A percentile compares a stretch with the other conserved stretches of the same genome.
Evolutionary conservation across 2,113 vertebrate species (phyloP).

Genomic region (Trichomycterus rosablanca): DNA sequence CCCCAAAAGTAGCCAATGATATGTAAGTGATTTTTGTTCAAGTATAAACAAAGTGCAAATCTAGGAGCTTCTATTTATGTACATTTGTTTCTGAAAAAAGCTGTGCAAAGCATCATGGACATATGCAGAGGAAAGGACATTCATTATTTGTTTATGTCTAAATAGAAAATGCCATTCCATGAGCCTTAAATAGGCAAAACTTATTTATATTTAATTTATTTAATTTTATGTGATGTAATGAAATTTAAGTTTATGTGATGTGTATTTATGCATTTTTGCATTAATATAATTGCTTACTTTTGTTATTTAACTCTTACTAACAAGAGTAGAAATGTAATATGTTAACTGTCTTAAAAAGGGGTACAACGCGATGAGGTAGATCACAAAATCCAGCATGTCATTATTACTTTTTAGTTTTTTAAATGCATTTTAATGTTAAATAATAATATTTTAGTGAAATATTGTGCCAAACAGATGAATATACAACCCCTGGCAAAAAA

Average conservation of each 20-base stretch:
- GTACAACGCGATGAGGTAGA: slow-evolving; percentile 44
- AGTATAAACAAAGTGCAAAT: slow-evolving; percentile 31
- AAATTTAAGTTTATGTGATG: too few relatives aligned
- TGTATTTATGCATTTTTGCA: slow-evolving; percentile 59
- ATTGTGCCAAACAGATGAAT: slow-evolving; percentile 46
- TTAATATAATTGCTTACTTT: slow-evolving; percentile 51
- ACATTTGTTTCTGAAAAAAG: slow-evolving; percentile 40
- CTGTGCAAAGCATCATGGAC: slow-evolving; percentile 39
- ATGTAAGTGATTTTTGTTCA: slow-evolving; percentile 18
- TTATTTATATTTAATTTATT: slow-evolving; percentile 58
- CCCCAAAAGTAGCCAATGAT: slow-evolving; percentile 17
- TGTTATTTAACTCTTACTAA: slow-evolving; percentile 31
- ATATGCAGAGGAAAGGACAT: slow-evolving; percentile 44
- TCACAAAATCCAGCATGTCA: slow-evolving; percentile 56
- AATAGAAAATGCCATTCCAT: slow-evolving; percentile 40
- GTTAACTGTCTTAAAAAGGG: slow-evolving; percentile 36
- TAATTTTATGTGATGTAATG: too few relatives aligned
- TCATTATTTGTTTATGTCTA: slow-evolving; percentile 46
- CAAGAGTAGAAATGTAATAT: slow-evolving; percentile 27
- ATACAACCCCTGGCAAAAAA: slow-evolving; percentile 7
- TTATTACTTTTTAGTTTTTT: slow-evolving; percentile 19
- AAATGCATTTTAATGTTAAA: slow-evolving; percentile 28
- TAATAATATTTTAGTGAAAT: slow-evolving; percentile 35
- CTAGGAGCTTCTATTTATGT: slow-evolving; percentile 39
- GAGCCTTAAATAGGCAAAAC: slow-evolving; percentile 44